Conservation (phyloP, 92 coral and sea anemone species). For the Nematostella vectensis region DNA sequence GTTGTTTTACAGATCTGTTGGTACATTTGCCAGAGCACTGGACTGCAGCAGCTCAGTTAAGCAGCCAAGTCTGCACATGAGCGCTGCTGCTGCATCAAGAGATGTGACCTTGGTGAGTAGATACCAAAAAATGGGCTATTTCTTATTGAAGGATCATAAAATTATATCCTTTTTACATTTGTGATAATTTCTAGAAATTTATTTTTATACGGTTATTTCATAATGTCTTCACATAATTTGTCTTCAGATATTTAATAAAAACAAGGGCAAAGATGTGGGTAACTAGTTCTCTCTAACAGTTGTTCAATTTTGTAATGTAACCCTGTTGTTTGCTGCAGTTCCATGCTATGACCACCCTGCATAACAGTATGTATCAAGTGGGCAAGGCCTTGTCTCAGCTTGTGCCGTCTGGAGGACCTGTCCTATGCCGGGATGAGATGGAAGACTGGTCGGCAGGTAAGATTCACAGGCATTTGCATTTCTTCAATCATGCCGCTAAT, state of each 20-base stretch:
- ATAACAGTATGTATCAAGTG: slow-evolving; percentile 66
- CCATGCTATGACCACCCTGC: slow-evolving; percentile 89
- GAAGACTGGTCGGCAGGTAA: slow-evolving; percentile 99
- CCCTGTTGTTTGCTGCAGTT: too few relatives aligned
- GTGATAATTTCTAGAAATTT: slow-evolving; percentile 3
- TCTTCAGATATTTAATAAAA: too few relatives aligned
- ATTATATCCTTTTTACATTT: background rate
- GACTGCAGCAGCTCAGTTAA: slow-evolving; percentile 98
- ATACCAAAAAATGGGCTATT: too few relatives aligned
- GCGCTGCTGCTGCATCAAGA: slow-evolving; percentile 99
- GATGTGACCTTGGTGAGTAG: slow-evolving; percentile 84
- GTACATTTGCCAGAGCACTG: slow-evolving; percentile 97
- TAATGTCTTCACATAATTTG: too few relatives aligned
- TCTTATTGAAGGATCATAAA: background rate
- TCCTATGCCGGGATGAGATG: slow-evolving; percentile 96
- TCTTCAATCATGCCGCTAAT: too few relatives aligned
- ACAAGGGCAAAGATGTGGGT: too few relatives aligned
- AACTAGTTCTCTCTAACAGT: too few relatives aligned
- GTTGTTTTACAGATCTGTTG: slow-evolving; percentile 74
- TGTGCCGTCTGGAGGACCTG: slow-evolving; percentile 98
- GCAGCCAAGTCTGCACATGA: slow-evolving; percentile 98
- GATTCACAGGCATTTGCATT: too few relatives aligned
- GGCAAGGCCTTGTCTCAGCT: slow-evolving; percentile 82
- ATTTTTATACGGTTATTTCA: too few relatives aligned
- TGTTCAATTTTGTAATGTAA: too few relatives aligned